Evolutionary conservation across 2,888 invertebrate genomes (phyloP), one percentile per base, ranked within the genome.

Genomic region (Acanthopleura granulata): DNA sequence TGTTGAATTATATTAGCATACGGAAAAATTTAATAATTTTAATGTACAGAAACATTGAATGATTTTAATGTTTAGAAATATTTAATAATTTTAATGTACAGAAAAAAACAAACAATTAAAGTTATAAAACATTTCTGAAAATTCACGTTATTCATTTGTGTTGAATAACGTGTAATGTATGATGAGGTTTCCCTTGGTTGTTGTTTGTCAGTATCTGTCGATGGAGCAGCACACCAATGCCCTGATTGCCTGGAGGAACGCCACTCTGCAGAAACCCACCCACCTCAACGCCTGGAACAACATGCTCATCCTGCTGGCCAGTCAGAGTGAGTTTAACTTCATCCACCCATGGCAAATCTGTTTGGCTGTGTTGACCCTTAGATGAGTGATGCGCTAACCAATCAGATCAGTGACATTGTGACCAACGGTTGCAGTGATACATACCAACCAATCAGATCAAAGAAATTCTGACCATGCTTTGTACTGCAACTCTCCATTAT

Each of bases 201-300:
- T 57, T 57, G 57, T 57, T 75, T 82, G 82, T 61, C 87, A 96
- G 94, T 97, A 95, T 91, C 91, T 98, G 80, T 96, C 96, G 84
- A 92, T 93, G 86, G 94, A 95, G 80, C 91, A 93, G 78, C 93
- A 94, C 80, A 92, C 93, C 1, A 93, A 94, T 77, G 98, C 99
- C 0, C 91, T 95, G 81, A 92, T 93, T 74, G 93, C 94, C 72
- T 99, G 97, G 97, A 93, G 93, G 83, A 94, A 94, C 88, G 95
- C 98, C 0, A 95, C 96, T 0, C 90, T 92, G 74, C 92, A 95
- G 75, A 94, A 95, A 86, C 94, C 95, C 0, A 93, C 93, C 0
- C 97, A 98, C 89, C 92, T 93, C 12, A 93, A 95, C 80, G 96
- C 98, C 0, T 98, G 98, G 98, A 95, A 95, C 70, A 99, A 98